Conservation (phyloP, 2,113 vertebrate genomes). For the Seriola dumerili region DNA sequence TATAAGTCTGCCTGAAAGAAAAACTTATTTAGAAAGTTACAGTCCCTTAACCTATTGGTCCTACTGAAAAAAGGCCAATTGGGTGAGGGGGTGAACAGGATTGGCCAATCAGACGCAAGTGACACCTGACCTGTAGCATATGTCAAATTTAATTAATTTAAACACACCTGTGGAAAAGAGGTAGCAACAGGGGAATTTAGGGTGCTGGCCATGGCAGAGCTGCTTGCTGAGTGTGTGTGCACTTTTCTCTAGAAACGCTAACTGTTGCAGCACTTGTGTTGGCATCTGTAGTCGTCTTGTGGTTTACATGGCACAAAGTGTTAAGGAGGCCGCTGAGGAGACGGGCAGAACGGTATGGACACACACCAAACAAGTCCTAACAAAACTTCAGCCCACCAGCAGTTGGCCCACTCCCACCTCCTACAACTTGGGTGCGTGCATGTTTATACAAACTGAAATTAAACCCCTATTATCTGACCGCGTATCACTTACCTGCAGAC, state of each 20-base stretch:
- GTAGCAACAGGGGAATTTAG: too few relatives aligned
- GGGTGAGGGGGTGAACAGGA: too few relatives aligned
- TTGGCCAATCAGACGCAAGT: background rate
- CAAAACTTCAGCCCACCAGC: background rate
- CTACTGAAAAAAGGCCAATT: too few relatives aligned
- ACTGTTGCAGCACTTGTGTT: background rate
- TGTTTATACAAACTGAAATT: background rate
- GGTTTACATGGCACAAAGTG: background rate
- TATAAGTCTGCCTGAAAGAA: too few relatives aligned
- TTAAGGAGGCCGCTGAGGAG: background rate
- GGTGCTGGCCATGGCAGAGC: background rate
- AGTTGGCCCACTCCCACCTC: too few relatives aligned
- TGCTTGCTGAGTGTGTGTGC: background rate
- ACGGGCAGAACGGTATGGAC: conserved; percentile 3
- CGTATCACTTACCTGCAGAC: conserved; percentile 35
- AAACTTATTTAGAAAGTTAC: too few relatives aligned
- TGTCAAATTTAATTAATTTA: background rate
- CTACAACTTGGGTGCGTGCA: background rate
- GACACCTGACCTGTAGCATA: background rate
- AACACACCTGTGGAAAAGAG: conserved; percentile 40
- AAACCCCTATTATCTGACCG: background rate
- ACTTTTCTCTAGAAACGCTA: background rate
- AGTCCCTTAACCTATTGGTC: too few relatives aligned
- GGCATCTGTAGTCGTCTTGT: background rate
- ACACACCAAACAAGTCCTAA: background rate